phyloP scores from a whole-genome alignment of 2,797 vertebrate species.

The Lophotriccus pileatus region DNA sequence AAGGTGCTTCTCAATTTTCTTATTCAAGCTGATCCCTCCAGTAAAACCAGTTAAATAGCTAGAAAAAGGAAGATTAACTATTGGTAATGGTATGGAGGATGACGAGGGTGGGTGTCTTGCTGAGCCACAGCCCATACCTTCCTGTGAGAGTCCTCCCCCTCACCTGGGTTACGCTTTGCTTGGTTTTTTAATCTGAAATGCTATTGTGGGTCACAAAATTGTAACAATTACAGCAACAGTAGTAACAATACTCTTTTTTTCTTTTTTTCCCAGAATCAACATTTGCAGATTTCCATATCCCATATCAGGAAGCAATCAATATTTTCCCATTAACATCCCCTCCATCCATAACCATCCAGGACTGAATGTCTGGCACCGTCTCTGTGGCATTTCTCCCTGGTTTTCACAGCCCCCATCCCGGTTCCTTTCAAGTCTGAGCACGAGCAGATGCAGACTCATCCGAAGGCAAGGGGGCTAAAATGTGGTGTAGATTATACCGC shows the following conservation, averaged over 20 bases:
- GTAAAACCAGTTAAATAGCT: background rate
- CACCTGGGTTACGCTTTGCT: background rate
- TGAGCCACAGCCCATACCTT: background rate
- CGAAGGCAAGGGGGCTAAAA: background rate
- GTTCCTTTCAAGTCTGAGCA: background rate
- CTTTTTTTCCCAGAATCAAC: background rate
- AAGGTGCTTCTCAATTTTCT: background rate
- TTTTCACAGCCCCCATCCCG: background rate
- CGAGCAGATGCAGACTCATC: background rate
- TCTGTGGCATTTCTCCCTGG: background rate
- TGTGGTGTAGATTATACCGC: background rate
- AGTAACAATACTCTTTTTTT: background rate
- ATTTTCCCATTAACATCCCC: background rate
- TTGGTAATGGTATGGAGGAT: background rate
- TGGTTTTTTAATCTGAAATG: background rate
- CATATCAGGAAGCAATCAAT: background rate
- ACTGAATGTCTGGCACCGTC: background rate
- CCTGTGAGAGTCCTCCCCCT: background rate
- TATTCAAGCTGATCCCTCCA: background rate
- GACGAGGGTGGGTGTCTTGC: background rate
- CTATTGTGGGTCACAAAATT: background rate
- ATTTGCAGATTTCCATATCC: background rate
- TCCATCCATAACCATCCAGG: background rate
- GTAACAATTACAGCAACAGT: background rate
- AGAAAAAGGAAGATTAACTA: background rate